Base-by-base conservation (phyloP, 2,113 vertebrate genomes). In the Bothrops jararaca region DNA sequence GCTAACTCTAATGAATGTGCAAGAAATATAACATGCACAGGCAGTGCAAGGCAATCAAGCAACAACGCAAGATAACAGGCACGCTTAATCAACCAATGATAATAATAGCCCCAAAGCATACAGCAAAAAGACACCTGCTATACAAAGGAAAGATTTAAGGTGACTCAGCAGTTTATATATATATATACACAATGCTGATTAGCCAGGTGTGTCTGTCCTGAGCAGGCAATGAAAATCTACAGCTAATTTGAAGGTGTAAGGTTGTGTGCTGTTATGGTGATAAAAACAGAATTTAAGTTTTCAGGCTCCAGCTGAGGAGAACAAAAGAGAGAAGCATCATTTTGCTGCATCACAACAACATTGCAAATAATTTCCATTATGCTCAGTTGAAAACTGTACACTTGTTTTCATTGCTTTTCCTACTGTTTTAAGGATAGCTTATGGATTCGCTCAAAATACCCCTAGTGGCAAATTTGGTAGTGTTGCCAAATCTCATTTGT, bases 121-220 rank as follows among this genome's bases (percentile, higher is more conserved):
- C 94, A 92, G 89, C 0, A 80, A 34, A 94, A 89, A 80, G 69
- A 39, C 93, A 95, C 57, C 91, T 94, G 86, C 94, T 86, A 48
- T 53, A 90, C 69, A 29, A 8, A 93, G 93, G 93, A 89, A 95
- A 88, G 85, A 92, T 94, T 92, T 94, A 24, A 45, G 60, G 29
- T 96, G 95, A 96, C 90, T 96, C 93, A 91, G 95, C 95, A 96
- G 90, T 93, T 9, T 69, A 24, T 54, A 23, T n/a, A 45, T 52
- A 34, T 34, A 86, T 56, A 92, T 89, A 92, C 3, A 42, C 42
- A 42, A 89, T 20, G 6, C 90, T 56, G 15, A 92, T 92, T 58
- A 89, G 85, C 64, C 93, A 97, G 90, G 50, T 87, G 91, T 26
- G 29, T 90, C 26, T 29, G 39, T 90, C 53, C 64, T 23, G 29